Percentiles rank a stretch among this genome's conserved stretches.
Conservation (phyloP, 2,113 vertebrate genomes). For the Columbina picui region DNA sequence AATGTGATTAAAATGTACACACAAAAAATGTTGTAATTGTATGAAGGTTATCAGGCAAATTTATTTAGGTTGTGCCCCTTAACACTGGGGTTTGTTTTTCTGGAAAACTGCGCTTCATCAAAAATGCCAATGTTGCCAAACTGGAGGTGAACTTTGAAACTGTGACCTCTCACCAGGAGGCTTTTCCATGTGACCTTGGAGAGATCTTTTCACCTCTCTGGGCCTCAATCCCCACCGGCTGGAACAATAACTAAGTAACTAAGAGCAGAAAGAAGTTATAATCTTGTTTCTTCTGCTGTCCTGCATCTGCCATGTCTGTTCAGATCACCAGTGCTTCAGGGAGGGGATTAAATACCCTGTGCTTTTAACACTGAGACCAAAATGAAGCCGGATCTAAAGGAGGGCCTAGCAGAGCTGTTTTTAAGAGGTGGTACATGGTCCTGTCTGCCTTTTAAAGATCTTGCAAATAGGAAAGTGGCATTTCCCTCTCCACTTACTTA, state of each 20-base stretch:
- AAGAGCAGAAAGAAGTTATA: background rate
- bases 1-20: background rate
- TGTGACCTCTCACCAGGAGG: background rate
- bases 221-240: background rate
- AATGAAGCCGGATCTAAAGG: background rate
- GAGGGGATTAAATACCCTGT: background rate
- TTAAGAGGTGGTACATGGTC: background rate
- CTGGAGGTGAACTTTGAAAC: conserved; percentile 25
- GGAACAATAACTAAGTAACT: background rate
- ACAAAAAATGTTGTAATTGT: background rate
- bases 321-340: background rate
- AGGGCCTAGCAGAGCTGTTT: background rate
- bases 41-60: conserved; percentile 4
- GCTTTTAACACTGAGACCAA: background rate
- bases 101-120: background rate
- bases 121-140: background rate
- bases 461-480: background rate
- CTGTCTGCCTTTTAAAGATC: background rate
- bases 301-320: background rate
- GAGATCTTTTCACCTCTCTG: background rate
- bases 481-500: background rate
- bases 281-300: background rate
- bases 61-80: conserved; percentile 29
- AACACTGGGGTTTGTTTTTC: conserved; percentile 35
- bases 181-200: background rate